Evolutionary conservation across 2,797 vertebrate genomes (phyloP).

Genomic region (Gobionotothen gibberifrons): DNA sequence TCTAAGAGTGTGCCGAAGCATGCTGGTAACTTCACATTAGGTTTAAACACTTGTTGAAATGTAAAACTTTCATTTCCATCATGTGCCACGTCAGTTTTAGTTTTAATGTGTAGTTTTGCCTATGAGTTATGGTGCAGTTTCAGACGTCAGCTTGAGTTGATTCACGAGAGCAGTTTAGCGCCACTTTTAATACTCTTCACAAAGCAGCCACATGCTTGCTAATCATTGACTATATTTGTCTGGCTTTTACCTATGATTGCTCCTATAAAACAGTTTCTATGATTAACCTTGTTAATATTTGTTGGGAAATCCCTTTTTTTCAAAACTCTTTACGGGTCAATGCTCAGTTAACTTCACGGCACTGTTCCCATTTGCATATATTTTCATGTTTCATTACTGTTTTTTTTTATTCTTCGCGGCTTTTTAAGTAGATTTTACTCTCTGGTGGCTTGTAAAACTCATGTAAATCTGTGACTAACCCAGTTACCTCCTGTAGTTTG

Average conservation of each 20-base stretch:
- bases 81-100: slow-evolving; percentile 31
- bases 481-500: slow-evolving; percentile 5
- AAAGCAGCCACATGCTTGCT: slow-evolving; percentile 66
- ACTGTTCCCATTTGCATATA: slow-evolving; percentile 6
- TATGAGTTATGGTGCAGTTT: background rate
- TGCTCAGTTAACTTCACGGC: background rate
- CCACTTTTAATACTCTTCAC: slow-evolving; percentile 61
- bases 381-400: background rate
- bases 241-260: slow-evolving; percentile 19
- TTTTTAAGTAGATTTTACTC: background rate
- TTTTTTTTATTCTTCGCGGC: background rate
- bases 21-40: background rate
- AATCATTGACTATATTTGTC: slow-evolving; percentile 65
- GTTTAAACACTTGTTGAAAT: background rate
- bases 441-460: background rate
- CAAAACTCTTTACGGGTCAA: background rate
- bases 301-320: background rate
- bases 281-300: background rate
- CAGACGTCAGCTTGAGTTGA: no score
- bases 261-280: background rate
- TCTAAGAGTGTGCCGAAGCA: background rate
- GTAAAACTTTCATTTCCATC: slow-evolving; percentile 14
- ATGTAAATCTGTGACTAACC: slow-evolving; percentile 33
- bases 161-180: slow-evolving; percentile 48
- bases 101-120: background rate